Evolutionary conservation across 2,113 vertebrate genomes (phyloP), one percentile per base, ranked within the genome.

Genomic region (Bufo gargarizans): DNA sequence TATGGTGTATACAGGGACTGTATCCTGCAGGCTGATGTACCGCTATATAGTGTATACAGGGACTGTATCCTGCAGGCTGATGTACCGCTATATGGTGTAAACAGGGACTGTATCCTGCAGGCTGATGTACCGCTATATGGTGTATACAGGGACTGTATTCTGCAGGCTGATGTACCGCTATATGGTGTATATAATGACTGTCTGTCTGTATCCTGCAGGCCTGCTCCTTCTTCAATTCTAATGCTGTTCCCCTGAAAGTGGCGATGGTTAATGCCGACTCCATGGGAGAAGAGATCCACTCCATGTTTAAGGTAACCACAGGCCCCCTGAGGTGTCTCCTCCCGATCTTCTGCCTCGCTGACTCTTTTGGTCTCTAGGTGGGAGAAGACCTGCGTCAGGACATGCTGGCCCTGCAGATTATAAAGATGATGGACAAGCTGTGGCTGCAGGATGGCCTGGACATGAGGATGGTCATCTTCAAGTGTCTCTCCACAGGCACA

Each of bases 141-240:
- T 87, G 0, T 84, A 2, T 20, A 33, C 33, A 33, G 12, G 9
- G 43, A 16, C 19, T 11, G 6, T 63, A 17, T 17, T 1, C 19
- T 79, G 19, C 16, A 59, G 16, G 11, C 55, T 16, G 33, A 33
- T 33, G 33, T 33, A 33, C 33, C 33, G 33, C 33, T 33, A 33
- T 33, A 33, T 1, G 33, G 92, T 87, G 0, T 84, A 2, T 20
- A 33, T 33, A 33, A 5, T 8, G 43, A 16, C 19, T 11, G 6
- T 6, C 49, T 53, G 17, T n/a, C 7, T 53, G 63, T 16, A 10
- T 55, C 90, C 94, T 92, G 91, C 91, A 99, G 98, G 94, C 97
- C 0, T 99, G 98, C 90, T 99, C 98, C n/a, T 99, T 99, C 96
- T 99, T 99, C 95, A 99, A 94, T 94, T 99, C 98, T 90, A 99